These are phyloP conservation scores for Ochotona princeps DNA, from an alignment of 2,113 vertebrate genomes.

Conservation along the genomic window DNA sequence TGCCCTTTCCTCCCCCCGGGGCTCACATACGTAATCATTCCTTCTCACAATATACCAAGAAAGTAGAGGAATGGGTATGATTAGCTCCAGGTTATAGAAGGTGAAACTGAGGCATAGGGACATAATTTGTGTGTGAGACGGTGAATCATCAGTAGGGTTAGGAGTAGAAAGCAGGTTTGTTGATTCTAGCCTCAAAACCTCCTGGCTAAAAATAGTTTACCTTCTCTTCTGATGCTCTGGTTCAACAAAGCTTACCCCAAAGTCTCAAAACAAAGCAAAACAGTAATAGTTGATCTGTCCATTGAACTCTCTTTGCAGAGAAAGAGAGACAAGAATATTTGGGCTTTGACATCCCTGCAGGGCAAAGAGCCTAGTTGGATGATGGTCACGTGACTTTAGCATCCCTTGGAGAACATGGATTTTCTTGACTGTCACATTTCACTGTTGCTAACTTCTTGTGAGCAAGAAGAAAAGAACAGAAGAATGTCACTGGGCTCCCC, in stretches of 20 bases:
- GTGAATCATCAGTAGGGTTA: background rate
- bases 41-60: background rate
- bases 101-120: conserved; percentile 59
- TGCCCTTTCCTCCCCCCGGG: background rate
- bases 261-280: background rate
- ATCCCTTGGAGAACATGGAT: background rate
- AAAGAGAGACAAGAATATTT: background rate
- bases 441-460: conserved; percentile 40
- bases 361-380: background rate
- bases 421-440: conserved; percentile 9
- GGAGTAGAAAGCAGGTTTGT: conserved; percentile 21
- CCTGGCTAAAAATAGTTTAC: conserved; percentile 4
- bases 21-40: conserved; percentile 39
- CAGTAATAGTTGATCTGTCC: background rate
- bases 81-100: conserved; percentile 58
- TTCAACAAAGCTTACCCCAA: background rate
- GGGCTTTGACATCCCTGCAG: background rate
- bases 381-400: background rate
- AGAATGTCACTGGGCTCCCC: conserved; percentile 27
- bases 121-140: conserved; percentile 44
- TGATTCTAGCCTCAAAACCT: background rate
- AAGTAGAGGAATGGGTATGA: conserved; percentile 25
- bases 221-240: background rate
- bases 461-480: background rate
- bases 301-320: background rate